These are phyloP conservation scores for Corydoras maculifer DNA, from an alignment of 2,113 vertebrate species.

Conservation along the genomic window DNA sequence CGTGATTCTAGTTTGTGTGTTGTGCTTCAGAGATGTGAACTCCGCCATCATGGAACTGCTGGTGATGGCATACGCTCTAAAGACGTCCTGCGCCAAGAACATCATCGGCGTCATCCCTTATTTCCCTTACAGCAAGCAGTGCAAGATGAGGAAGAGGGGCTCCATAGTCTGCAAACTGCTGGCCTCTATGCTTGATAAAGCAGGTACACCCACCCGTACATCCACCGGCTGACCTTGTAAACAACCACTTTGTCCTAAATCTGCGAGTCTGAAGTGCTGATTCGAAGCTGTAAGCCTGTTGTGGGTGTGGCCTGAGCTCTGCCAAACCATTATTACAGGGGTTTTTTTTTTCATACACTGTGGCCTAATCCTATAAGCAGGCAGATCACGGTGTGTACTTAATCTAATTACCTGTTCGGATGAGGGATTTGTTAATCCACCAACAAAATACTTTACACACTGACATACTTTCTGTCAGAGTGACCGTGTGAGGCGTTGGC, in stretches of 20 bases:
- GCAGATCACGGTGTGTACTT: not conserved
- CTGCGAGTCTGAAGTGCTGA: not conserved
- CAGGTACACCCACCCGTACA: slow-evolving; percentile 63
- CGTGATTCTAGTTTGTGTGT: not conserved
- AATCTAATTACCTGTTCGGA: not conserved
- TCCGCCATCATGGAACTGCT: slow-evolving; percentile 96
- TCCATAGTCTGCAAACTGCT: slow-evolving; percentile 96
- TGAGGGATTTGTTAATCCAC: too few species aligned
- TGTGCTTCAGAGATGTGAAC: slow-evolving; percentile 83
- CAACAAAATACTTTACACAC: too few species aligned
- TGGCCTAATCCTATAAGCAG: not conserved
- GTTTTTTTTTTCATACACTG: not conserved
- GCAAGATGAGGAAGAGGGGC: slow-evolving; percentile 97
- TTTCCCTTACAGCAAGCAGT: slow-evolving; percentile 98
- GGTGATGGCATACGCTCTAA: slow-evolving; percentile 94
- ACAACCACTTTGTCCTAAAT: not conserved
- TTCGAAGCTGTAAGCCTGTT: not conserved
- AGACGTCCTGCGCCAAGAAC: slow-evolving; percentile 91
- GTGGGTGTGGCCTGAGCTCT: not conserved
- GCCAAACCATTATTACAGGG: not conserved
- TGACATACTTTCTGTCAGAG: too few species aligned
- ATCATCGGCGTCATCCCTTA: slow-evolving; percentile 97
- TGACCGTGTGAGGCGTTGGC: too few species aligned
- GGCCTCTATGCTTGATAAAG: slow-evolving; percentile 93
- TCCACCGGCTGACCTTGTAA: not conserved